A percentile compares a stretch with the other conserved stretches of the same genome.
phyloP scores from a whole-genome alignment of 2,888 invertebrate species.

The Hyposoter didymator region DNA sequence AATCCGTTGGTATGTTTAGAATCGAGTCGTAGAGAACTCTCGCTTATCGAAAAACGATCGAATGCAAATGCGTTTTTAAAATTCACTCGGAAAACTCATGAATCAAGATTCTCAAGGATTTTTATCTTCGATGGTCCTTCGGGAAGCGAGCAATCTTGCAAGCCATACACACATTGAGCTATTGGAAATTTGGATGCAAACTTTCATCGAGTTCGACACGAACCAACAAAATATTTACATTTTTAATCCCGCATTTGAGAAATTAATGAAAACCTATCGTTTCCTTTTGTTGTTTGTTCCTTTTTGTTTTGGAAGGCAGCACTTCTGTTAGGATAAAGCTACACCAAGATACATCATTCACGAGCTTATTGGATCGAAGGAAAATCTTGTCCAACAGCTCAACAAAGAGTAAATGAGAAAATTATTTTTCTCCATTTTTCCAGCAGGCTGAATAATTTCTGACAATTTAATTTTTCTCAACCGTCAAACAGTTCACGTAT shows the following conservation, averaged over 20 bases:
- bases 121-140: slow-evolving; percentile 58
- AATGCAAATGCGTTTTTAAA: neutral
- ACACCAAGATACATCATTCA: slow-evolving; percentile 6
- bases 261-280: slow-evolving; percentile 41
- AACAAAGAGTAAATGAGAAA: neutral
- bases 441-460: neutral
- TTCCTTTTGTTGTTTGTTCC: slow-evolving; percentile 28
- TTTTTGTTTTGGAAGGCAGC: slow-evolving; percentile 72
- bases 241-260: slow-evolving; percentile 37
- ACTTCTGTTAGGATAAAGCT: slow-evolving; percentile 71
- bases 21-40: slow-evolving; percentile 22
- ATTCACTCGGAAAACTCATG: neutral
- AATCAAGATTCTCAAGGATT: neutral
- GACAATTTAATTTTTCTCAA: neutral
- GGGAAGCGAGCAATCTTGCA: slow-evolving; percentile 43
- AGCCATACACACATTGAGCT: slow-evolving; percentile 67
- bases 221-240: slow-evolving; percentile 23
- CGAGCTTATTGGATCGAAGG: neutral
- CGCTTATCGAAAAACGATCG: slow-evolving; percentile 53
- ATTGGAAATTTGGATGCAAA: slow-evolving; percentile 60
- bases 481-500: neutral
- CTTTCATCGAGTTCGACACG: slow-evolving; percentile 31
- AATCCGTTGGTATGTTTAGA: slow-evolving; percentile 75
- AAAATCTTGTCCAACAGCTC: slow-evolving; percentile 11
- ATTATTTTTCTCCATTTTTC: neutral